Conservation (phyloP, 2,888 invertebrate genomes). For the Halictus ligatus region DNA sequence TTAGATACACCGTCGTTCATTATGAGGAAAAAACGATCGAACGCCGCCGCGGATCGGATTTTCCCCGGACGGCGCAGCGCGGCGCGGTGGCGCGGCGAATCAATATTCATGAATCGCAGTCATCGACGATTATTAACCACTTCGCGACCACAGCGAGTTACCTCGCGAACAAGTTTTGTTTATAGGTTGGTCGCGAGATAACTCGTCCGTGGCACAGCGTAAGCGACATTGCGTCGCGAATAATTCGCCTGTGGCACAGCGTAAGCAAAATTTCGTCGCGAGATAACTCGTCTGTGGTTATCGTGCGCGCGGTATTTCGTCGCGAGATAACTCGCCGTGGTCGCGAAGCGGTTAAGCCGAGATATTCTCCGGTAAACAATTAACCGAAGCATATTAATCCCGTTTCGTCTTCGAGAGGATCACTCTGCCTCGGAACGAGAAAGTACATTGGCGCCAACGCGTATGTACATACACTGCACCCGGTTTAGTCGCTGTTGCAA, state of each 20-base stretch:
- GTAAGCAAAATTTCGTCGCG: too few species aligned
- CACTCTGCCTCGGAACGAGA: slow-evolving; percentile 13
- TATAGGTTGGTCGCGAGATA: too few species aligned
- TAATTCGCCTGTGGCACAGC: too few species aligned
- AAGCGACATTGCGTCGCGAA: too few species aligned
- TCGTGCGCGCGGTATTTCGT: too few species aligned
- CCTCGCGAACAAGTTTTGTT: too few species aligned
- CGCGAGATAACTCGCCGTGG: too few species aligned
- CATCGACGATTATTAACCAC: not conserved
- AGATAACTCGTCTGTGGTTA: too few species aligned
- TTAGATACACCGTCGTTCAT: not conserved
- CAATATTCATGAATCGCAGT: not conserved
- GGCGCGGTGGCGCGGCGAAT: not conserved
- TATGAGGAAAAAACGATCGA: slow-evolving; percentile 1
- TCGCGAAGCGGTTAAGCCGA: too few species aligned
- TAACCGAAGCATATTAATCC: slow-evolving; percentile 14
- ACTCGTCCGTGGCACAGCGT: too few species aligned
- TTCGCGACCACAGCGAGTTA: too few species aligned
- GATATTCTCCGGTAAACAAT: slow-evolving; percentile 32
- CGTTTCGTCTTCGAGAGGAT: slow-evolving; percentile 11
- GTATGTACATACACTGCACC: slow-evolving; percentile 11
- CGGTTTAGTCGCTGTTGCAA: slow-evolving; percentile 32
- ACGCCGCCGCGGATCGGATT: not conserved
- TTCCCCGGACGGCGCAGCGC: not conserved
- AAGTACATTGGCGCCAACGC: slow-evolving; percentile 43